Conservation (phyloP, 2,797 vertebrate genomes). For the Clarias pachynema region DNA sequence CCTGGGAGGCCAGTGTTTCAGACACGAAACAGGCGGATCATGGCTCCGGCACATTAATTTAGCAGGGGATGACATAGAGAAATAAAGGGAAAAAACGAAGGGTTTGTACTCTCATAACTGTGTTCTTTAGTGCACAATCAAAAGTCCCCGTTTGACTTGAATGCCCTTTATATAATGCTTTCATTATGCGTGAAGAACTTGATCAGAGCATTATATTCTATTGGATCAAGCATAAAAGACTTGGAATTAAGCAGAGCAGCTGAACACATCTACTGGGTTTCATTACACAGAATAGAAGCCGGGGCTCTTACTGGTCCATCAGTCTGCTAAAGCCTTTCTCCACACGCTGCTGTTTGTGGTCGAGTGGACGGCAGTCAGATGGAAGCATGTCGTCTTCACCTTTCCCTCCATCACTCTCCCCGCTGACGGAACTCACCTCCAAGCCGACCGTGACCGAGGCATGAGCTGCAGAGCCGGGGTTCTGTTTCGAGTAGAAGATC, state of each 20-base stretch:
- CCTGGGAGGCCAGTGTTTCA: too few species aligned
- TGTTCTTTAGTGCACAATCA: too few species aligned
- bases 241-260: not conserved
- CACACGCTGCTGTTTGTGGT: slow-evolving; percentile 58
- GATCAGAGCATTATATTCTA: not conserved
- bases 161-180: too few species aligned
- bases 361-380: slow-evolving; percentile 55
- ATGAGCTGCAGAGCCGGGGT: slow-evolving; percentile 37
- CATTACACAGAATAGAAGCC: not conserved
- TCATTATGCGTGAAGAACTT: not conserved
- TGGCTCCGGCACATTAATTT: too few species aligned
- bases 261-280: not conserved
- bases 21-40: too few species aligned
- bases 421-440: slow-evolving; percentile 61
- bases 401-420: slow-evolving; percentile 36
- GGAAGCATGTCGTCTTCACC: slow-evolving; percentile 42
- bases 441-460: slow-evolving; percentile 26
- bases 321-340: slow-evolving; percentile 69
- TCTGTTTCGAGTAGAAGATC: slow-evolving; percentile 57
- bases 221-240: not conserved
- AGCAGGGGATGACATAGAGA: too few species aligned
- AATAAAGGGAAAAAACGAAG: too few species aligned
- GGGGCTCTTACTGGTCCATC: slow-evolving; percentile 75
- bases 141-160: too few species aligned
- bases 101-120: too few species aligned